Conservation (phyloP, 2,888 invertebrate species). For the Acleris cristana region DNA sequence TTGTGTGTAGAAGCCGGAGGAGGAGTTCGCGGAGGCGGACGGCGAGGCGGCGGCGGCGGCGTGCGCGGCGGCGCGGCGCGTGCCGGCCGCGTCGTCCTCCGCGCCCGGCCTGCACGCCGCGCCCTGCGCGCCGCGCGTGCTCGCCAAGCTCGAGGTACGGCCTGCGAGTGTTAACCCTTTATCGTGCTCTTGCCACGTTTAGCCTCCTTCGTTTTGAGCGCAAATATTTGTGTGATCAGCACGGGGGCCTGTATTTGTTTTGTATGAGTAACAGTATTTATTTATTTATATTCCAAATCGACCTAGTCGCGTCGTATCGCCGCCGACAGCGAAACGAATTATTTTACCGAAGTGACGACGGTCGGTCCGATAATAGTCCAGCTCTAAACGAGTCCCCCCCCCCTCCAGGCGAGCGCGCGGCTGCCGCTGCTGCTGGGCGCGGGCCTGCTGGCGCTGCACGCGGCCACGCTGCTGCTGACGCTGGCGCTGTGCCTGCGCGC, state of each 20-base stretch:
- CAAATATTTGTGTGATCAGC: no score
- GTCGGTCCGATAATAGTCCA: no score
- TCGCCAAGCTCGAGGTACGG: conserved; percentile 51
- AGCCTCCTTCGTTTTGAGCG: no score
- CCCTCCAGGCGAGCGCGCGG: conserved; percentile 41
- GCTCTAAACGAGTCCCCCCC: no score
- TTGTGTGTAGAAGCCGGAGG: no score
- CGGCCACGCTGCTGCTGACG: conserved; percentile 66
- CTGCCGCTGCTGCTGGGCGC: conserved; percentile 60
- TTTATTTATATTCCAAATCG: no score
- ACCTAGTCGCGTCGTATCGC: no score
- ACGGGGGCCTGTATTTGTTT: no score
- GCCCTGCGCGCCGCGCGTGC: conserved; percentile 60
- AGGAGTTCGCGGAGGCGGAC: conserved; percentile 31
- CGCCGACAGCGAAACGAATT: no score
- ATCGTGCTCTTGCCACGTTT: no score
- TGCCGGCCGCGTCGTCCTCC: conserved; percentile 52
- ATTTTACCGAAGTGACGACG: no score
- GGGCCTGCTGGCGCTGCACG: conserved; percentile 67
- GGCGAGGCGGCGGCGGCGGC: conserved; percentile 39
- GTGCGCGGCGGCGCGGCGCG: conserved; percentile 54
- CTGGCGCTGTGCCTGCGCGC: conserved; percentile 69
- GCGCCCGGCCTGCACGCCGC: conserved; percentile 54
- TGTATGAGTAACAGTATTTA: no score
- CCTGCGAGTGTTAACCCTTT: conserved; percentile 39